Conservation (phyloP, 1,140 invertebrate genomes). For the Hypothenemus hampei region DNA sequence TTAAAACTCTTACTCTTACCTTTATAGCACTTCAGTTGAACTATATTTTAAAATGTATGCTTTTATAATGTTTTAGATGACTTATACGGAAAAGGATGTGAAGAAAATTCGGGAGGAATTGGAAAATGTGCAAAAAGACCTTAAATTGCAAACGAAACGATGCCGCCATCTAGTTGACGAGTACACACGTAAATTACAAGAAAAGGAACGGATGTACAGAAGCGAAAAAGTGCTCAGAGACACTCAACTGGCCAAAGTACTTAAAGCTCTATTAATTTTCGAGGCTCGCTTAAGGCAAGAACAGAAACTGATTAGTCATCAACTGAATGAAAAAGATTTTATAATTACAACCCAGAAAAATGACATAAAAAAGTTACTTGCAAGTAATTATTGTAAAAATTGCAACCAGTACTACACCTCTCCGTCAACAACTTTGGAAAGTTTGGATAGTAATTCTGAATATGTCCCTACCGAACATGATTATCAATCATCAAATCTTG, state of each 20-base stretch:
- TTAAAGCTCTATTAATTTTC: constrained; percentile 62
- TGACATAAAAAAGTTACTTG: constrained; percentile 58
- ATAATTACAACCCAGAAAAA: constrained; percentile 64
- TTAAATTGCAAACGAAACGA: constrained; percentile 59
- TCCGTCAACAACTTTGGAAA: constrained; percentile 50
- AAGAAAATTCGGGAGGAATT: constrained; percentile 51
- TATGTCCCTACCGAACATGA: constrained; percentile 48
- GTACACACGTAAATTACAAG: constrained; percentile 56
- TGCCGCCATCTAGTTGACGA: constrained; percentile 56
- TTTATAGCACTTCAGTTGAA: no score
- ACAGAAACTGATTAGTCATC: constrained; percentile 63
- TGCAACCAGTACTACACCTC: constrained; percentile 53
- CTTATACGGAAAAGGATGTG: constrained; percentile 47
- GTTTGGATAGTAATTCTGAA: constrained; percentile 54
- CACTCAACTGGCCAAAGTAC: constrained; percentile 61
- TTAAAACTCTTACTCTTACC: no score
- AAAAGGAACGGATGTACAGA: constrained; percentile 54
- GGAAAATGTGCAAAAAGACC: constrained; percentile 57
- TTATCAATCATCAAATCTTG: constrained; percentile 43
- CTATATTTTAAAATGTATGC: background rate
- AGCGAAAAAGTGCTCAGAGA: constrained; percentile 58
- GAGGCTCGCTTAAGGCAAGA: constrained; percentile 69
- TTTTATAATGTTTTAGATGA: constrained; percentile 27
- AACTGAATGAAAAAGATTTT: constrained; percentile 64
- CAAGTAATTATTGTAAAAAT: constrained; percentile 52